Base-by-base conservation (phyloP, 2,113 vertebrate species). In the Polypterus bichir region DNA sequence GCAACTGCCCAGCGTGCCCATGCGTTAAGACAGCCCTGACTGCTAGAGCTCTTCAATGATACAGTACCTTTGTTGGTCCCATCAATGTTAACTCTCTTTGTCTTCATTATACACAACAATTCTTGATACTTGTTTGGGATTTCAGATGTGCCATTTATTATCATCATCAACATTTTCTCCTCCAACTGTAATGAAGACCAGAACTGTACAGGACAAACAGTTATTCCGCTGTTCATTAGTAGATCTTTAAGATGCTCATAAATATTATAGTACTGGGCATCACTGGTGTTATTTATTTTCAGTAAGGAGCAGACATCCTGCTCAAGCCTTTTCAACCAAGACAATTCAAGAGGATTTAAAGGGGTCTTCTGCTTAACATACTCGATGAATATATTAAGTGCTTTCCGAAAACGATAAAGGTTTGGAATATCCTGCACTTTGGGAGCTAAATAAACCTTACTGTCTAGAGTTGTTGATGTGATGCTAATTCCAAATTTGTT, bases 401-500 rank as follows among this genome's bases (percentile, higher is more conserved):
- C 83, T 49, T 67, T 76, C n/a, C 74, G 74, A 74, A 87, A 84
- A 59, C 83, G 80, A 46, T 84, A 84, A 67, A 60, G 69, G 46
- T 64, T 66, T 3, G 62, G 62, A 4, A 67, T 73, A 0, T 79
- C 54, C 44, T 71, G 69, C 0, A 66, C 54, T 1, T 64, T 66
- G n/a, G 70, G 5, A 0, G 70, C 64, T 0, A n/a, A 66, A 63
- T 73, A 62, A 59, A 62, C 67, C 3, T 66, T 80, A 0, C 73
- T 69, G 2, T 1, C 61, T 27, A 65, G 49, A 0, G 64, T 74
- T 47, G 71, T 69, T 51, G 69, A 78, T 8, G 83, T 70, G 62
- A 88, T 79, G 68, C 81, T 83, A 63, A 88, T 74, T 47, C 86
- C 86, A 5, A 87, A 79, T n/a, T 51, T 58, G 58, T 84, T 86